Evolutionary conservation across 1,140 invertebrate species (phyloP).

Genomic region (Acromyrmex echinatior): DNA sequence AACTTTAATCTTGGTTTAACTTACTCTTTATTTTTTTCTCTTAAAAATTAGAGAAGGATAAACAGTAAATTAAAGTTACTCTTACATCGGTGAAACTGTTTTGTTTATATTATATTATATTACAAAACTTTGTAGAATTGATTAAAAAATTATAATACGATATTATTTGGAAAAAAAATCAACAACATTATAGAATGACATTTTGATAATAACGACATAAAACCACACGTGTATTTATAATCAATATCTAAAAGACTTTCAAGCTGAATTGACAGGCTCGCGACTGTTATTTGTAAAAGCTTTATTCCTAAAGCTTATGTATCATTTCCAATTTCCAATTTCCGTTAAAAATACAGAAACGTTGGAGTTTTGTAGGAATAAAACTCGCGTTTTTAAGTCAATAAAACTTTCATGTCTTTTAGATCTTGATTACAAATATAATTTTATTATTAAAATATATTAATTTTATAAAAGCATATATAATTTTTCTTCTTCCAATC

Average conservation of each 20-base stretch:
- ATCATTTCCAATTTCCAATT: slow-evolving; percentile 12
- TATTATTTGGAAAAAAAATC: background rate
- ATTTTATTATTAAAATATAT: background rate
- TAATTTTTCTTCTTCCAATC: background rate
- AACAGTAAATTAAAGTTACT: too few species aligned
- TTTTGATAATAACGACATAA: background rate
- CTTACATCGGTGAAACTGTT: background rate
- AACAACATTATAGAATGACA: background rate
- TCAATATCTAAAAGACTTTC: background rate
- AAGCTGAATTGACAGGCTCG: background rate
- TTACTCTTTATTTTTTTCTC: too few species aligned
- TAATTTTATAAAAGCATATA: background rate
- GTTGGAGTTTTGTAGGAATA: background rate
- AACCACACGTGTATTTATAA: background rate
- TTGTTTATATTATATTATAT: background rate
- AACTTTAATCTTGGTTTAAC: too few species aligned
- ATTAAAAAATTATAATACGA: background rate
- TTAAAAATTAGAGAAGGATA: too few species aligned
- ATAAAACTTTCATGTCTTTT: background rate
- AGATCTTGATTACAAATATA: background rate
- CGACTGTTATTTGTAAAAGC: background rate
- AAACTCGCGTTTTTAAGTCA: background rate
- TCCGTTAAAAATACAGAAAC: background rate
- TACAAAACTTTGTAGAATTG: background rate
- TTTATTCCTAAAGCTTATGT: background rate